These are phyloP conservation scores for Falco concolor DNA, from an alignment of 2,797 vertebrate species.

Conservation along the genomic window DNA sequence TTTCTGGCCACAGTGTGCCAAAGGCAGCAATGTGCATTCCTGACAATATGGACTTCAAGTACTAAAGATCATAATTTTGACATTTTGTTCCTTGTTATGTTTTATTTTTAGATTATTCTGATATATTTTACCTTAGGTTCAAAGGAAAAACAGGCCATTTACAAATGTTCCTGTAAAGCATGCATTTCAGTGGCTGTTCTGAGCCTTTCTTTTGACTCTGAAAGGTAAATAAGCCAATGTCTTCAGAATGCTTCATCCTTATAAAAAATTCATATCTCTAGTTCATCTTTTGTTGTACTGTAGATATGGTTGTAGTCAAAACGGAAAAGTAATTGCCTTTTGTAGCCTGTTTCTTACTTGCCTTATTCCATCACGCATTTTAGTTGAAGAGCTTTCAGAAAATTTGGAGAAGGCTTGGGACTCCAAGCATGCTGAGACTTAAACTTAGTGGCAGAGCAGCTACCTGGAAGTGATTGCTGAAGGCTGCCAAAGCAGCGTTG, in stretches of 20 bases:
- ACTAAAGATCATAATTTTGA: background rate
- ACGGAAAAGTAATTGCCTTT: background rate
- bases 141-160: background rate
- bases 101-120: background rate
- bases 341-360: background rate
- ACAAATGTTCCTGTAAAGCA: background rate
- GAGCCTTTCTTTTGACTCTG: background rate
- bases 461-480: background rate
- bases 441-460: accelerated
- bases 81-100: background rate
- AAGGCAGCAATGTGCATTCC: background rate
- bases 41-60: background rate
- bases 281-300: background rate
- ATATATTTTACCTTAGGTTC: background rate
- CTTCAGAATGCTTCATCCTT: background rate
- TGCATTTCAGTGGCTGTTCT: background rate
- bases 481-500: background rate
- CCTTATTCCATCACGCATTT: background rate
- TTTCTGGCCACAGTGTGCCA: background rate
- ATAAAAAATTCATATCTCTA: background rate
- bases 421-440: background rate
- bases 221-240: background rate
- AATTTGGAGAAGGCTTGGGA: background rate
- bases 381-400: background rate
- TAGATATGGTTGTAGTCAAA: background rate